Conservation (phyloP, 2,888 invertebrate genomes). For the Resseliella maxima region DNA sequence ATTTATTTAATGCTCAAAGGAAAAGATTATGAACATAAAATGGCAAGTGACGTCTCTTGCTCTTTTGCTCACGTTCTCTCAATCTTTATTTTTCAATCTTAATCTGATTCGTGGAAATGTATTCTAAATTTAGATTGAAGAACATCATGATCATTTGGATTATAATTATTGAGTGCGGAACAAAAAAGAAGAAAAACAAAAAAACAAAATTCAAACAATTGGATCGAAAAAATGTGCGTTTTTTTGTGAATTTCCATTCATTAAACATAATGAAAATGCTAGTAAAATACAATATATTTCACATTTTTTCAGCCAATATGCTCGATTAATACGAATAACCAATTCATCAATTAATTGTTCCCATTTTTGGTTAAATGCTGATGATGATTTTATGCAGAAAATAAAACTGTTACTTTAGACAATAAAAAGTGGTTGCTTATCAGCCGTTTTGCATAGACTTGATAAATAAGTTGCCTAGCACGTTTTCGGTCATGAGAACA, state of each 20-base stretch:
- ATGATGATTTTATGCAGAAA: not conserved
- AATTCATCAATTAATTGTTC: too few relatives aligned
- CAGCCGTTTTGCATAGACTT: constrained; percentile 21
- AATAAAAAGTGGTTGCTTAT: not conserved
- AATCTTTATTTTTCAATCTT: too few relatives aligned
- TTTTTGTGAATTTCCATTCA: too few relatives aligned
- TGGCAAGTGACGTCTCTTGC: constrained; percentile 13
- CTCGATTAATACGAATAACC: too few relatives aligned
- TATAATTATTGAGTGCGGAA: not conserved
- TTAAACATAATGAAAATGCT: too few relatives aligned
- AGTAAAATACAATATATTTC: too few relatives aligned
- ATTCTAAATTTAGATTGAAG: not conserved
- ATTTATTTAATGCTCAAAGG: constrained; percentile 48
- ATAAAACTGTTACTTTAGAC: not conserved
- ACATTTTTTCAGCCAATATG: too few relatives aligned
- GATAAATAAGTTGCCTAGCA: not conserved
- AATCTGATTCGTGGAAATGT: not conserved
- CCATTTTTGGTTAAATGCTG: not conserved
- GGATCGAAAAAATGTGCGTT: too few relatives aligned
- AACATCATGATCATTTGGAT: not conserved
- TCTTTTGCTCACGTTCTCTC: too few relatives aligned
- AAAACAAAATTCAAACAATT: too few relatives aligned
- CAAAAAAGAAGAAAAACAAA: not conserved
- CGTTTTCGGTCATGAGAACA: not conserved
- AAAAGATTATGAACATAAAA: not conserved